phyloP scores from a whole-genome alignment of 2,113 vertebrate genomes.

The Ceyx cyanopectus region DNA sequence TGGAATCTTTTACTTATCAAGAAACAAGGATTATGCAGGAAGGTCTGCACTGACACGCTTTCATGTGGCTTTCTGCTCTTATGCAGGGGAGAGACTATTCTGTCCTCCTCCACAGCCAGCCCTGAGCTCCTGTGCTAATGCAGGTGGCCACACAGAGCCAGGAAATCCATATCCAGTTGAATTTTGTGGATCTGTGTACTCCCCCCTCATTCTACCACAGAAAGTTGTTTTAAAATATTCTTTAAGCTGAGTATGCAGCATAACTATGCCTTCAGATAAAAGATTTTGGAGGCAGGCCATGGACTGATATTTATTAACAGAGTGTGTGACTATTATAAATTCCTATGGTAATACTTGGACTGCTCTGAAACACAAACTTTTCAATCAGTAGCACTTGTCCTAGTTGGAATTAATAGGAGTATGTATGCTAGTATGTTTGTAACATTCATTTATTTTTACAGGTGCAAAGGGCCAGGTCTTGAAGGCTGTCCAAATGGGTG shows the following conservation, averaged over 20 bases:
- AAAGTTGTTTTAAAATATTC: not conserved
- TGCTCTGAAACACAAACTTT: not conserved
- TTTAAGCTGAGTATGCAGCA: not conserved
- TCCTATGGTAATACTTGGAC: not conserved
- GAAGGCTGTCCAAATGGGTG: constrained; percentile 75
- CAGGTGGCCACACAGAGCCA: not conserved
- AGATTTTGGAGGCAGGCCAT: not conserved
- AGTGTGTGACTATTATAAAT: not conserved
- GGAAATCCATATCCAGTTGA: not conserved
- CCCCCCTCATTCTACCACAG: not conserved
- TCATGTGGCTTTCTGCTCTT: not conserved
- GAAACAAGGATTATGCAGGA: not conserved
- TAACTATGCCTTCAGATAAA: not conserved
- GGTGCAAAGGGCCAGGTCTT: constrained; percentile 79
- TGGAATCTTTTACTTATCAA: not conserved
- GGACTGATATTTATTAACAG: not conserved
- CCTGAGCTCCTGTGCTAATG: not conserved
- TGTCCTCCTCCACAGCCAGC: not conserved
- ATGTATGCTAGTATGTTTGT: not conserved
- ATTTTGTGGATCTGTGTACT: not conserved
- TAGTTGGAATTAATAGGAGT: not conserved
- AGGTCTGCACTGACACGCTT: not conserved
- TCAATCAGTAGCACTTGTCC: not conserved
- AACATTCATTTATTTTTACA: constrained; percentile 22
- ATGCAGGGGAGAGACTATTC: not conserved